Conservation (phyloP, 2,888 invertebrate species). For the Leptopterna dolabrata region DNA sequence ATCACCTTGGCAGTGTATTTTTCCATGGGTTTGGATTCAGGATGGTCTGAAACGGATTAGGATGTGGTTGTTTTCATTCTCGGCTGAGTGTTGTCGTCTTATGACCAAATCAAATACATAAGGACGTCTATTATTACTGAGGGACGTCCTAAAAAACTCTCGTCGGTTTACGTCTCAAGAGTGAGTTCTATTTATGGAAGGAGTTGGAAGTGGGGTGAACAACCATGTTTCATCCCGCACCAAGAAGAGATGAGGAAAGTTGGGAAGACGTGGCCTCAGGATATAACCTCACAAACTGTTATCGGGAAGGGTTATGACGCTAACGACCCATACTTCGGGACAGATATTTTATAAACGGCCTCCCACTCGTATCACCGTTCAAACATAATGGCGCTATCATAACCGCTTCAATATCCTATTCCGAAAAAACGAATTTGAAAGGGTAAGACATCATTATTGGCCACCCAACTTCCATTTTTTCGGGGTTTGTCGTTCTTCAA, state of each 20-base stretch:
- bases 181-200: not conserved
- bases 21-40: too few relatives aligned
- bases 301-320: constrained; percentile 9
- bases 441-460: not conserved
- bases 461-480: not conserved
- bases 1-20: too few relatives aligned
- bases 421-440: not conserved
- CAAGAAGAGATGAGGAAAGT: not conserved
- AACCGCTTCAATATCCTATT: not conserved
- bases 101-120: too few relatives aligned
- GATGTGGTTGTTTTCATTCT: too few relatives aligned
- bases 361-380: not conserved
- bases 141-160: too few relatives aligned
- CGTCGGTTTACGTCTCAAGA: not conserved
- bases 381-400: not conserved
- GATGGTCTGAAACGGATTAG: too few relatives aligned
- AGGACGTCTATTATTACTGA: too few relatives aligned
- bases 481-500: not conserved
- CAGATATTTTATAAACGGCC: not conserved
- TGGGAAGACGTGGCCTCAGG: not conserved
- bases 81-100: too few relatives aligned
- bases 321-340: constrained; percentile 12
- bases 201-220: not conserved
- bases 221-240: not conserved
- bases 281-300: not conserved